A percentile compares a stretch with the other conserved stretches of the same genome.
Conservation (phyloP, 2,888 invertebrate genomes). For the Ferdinandea cuprea region DNA sequence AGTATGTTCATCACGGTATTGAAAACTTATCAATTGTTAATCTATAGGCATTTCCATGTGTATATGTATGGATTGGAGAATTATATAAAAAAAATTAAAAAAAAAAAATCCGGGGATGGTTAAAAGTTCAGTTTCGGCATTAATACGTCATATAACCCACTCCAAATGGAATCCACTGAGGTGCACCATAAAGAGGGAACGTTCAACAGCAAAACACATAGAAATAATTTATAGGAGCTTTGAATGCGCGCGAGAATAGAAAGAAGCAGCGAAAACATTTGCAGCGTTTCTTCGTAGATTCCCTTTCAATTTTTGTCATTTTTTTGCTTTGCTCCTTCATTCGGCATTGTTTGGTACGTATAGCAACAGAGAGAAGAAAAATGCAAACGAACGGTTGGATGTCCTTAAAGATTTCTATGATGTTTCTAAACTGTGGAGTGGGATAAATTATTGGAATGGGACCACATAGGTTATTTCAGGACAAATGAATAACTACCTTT, state of each 20-base stretch:
- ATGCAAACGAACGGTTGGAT: slow-evolving; percentile 4
- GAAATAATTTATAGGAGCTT: slow-evolving; percentile 34
- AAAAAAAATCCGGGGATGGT: slow-evolving; percentile 36
- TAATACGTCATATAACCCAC: slow-evolving; percentile 18
- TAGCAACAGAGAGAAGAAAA: slow-evolving; percentile 55
- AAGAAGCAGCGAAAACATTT: slow-evolving; percentile 27
- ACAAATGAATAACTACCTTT: neutral
- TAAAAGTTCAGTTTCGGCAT: slow-evolving; percentile 42
- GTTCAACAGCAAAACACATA: slow-evolving; percentile 31
- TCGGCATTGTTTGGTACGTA: slow-evolving; percentile 57
- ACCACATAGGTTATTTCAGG: slow-evolving; percentile 11
- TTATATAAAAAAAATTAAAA: slow-evolving; percentile 22
- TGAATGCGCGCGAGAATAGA: slow-evolving; percentile 53
- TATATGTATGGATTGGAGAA: slow-evolving; percentile 16
- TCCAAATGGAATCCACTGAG: neutral
- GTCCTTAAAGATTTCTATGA: slow-evolving; percentile 20
- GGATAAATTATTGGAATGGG: slow-evolving; percentile 13
- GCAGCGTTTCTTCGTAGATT: slow-evolving; percentile 48
- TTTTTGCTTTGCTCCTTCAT: slow-evolving; percentile 50
- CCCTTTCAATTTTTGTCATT: slow-evolving; percentile 51
- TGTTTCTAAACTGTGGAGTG: neutral
- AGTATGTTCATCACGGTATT: slow-evolving; percentile 33
- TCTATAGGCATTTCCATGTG: slow-evolving; percentile 33
- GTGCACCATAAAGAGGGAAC: slow-evolving; percentile 11
- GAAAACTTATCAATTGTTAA: slow-evolving; percentile 62